Evolutionary conservation across 2,888 invertebrate genomes (phyloP).

Genomic region (Cheilosia vulpina): DNA sequence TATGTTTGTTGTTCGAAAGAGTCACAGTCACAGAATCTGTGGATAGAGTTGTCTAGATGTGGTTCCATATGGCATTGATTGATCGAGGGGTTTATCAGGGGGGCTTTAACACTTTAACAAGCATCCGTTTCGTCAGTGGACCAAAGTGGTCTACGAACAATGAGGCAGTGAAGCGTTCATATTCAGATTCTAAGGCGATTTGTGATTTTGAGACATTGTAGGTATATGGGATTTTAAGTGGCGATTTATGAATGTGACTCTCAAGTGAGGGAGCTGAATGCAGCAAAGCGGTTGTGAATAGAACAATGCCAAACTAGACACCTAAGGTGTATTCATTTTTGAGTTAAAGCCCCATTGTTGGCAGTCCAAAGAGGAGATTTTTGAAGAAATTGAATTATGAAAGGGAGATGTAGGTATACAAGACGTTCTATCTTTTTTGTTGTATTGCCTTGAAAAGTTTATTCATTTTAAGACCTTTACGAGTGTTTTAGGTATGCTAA

Average conservation of each 20-base stretch:
- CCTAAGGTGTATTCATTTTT: constrained; percentile 39
- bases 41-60: constrained; percentile 52
- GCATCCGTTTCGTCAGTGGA: constrained; percentile 22
- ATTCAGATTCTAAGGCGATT: constrained; percentile 40
- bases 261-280: constrained; percentile 63
- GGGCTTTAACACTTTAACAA: constrained; percentile 20
- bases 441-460: neutral
- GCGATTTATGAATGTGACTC: constrained; percentile 32
- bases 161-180: constrained; percentile 9
- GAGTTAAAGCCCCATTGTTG: constrained; percentile 22
- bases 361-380: constrained; percentile 9
- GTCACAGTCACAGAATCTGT: constrained; percentile 13
- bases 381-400: constrained; percentile 41
- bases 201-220: neutral
- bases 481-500: too few species aligned
- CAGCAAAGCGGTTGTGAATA: constrained; percentile 6
- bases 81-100: constrained; percentile 48
- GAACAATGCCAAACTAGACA: constrained; percentile 26
- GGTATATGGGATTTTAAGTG: constrained; percentile 27
- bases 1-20: constrained; percentile 32
- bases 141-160: constrained; percentile 2
- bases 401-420: neutral
- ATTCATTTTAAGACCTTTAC: constrained; percentile 3
- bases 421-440: neutral
- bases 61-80: constrained; percentile 52